phyloP scores from a whole-genome alignment of 2,113 vertebrate genomes.

The Zapornia atra region DNA sequence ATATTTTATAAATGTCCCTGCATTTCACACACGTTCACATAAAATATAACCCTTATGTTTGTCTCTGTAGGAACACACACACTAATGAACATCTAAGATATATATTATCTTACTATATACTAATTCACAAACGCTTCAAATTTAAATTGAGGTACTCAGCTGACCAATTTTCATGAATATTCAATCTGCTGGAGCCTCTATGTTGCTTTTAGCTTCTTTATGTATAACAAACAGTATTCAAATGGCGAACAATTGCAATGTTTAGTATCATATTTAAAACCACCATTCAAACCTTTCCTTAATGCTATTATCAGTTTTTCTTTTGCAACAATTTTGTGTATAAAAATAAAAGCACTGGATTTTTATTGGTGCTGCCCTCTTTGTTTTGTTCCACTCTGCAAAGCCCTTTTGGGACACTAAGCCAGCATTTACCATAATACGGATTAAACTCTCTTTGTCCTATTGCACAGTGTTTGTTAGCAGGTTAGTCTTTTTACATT shows the following conservation, averaged over 20 bases:
- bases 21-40: neutral
- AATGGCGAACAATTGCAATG: constrained; percentile 83
- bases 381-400: constrained; percentile 86
- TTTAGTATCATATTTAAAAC: constrained; percentile 88
- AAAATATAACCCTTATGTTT: constrained; percentile 18
- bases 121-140: constrained; percentile 57
- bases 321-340: constrained; percentile 85
- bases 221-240: constrained; percentile 85
- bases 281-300: constrained; percentile 83
- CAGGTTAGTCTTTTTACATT: constrained; percentile 96
- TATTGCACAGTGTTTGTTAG: constrained; percentile 89
- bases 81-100: neutral
- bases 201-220: constrained; percentile 81
- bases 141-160: constrained; percentile 58
- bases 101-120: neutral
- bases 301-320: constrained; percentile 86
- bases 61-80: neutral
- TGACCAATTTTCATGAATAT: constrained; percentile 71
- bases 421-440: constrained; percentile 95
- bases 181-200: constrained; percentile 27
- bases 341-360: constrained; percentile 85
- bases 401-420: constrained; percentile 91
- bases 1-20: neutral
- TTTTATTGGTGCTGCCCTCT: constrained; percentile 84
- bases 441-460: constrained; percentile 94